phyloP scores from a whole-genome alignment of 2,113 vertebrate genomes.

The Butastur rufipennis region DNA sequence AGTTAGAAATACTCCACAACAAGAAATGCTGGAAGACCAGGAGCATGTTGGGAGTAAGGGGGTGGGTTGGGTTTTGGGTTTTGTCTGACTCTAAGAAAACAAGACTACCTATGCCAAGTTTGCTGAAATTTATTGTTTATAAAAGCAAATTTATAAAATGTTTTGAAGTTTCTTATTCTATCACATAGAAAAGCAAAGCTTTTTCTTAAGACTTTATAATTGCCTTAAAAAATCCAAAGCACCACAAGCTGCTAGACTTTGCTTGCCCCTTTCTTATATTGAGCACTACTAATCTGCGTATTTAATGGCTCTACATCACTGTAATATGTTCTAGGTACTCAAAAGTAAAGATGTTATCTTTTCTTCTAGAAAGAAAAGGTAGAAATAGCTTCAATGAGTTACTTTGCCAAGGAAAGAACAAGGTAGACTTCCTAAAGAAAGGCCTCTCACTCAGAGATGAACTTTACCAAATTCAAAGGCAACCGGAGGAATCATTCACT shows the following conservation, averaged over 20 bases:
- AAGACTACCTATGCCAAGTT: background rate
- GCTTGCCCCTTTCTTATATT: background rate
- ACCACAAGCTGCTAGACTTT: background rate
- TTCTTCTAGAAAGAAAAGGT: background rate
- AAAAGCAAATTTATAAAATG: background rate
- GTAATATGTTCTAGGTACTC: background rate
- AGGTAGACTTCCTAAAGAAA: constrained; percentile 26
- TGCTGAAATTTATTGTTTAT: background rate
- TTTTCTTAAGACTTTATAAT: background rate
- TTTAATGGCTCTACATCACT: background rate
- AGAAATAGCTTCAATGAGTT: background rate
- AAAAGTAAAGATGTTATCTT: background rate
- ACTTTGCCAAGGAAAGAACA: background rate
- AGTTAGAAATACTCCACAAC: background rate
- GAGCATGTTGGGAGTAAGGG: background rate
- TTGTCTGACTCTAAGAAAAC: background rate
- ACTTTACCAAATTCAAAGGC: constrained; percentile 20
- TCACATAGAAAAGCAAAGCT: background rate
- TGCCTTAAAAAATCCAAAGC: background rate
- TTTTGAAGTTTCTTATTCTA: background rate
- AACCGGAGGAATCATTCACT: background rate
- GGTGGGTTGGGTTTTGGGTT: background rate
- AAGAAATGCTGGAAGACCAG: background rate
- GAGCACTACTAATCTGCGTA: background rate
- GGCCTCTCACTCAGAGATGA: background rate